Conservation (phyloP, 2,797 vertebrate genomes). For the Lagorchestes hirsutus region DNA sequence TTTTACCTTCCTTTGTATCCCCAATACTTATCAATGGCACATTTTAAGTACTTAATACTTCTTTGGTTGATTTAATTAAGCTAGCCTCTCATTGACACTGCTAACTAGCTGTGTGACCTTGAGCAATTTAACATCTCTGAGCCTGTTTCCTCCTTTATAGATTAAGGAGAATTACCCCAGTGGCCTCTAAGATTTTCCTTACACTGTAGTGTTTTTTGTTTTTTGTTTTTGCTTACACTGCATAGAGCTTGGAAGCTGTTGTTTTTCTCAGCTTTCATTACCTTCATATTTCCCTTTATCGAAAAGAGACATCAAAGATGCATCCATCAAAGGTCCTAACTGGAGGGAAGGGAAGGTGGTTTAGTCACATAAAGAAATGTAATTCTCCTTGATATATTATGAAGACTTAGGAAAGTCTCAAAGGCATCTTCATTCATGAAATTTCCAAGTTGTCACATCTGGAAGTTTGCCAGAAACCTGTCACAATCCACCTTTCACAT, state of each 20-base stretch:
- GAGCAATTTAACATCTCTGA: background rate
- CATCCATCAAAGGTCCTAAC: background rate
- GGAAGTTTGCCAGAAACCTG: background rate
- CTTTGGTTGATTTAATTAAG: background rate
- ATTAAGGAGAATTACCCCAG: background rate
- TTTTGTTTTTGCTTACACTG: background rate
- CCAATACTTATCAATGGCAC: background rate
- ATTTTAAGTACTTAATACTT: background rate
- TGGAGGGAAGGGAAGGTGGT: background rate
- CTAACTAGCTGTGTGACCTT: background rate
- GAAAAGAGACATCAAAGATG: background rate
- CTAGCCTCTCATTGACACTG: background rate
- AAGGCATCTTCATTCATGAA: background rate
- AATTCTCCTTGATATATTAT: background rate
- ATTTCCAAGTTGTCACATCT: conserved; percentile 14
- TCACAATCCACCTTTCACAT: conserved; percentile 16
- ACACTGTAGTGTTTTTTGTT: background rate
- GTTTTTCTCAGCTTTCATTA: background rate
- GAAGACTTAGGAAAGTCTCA: conserved; percentile 8
- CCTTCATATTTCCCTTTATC: background rate
- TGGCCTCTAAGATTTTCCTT: background rate
- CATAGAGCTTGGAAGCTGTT: background rate
- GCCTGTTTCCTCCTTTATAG: background rate
- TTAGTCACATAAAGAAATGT: background rate
- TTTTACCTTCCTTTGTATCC: background rate